Base-by-base conservation (phyloP, 2,797 vertebrate genomes). In the Distichodus sexfasciatus region DNA sequence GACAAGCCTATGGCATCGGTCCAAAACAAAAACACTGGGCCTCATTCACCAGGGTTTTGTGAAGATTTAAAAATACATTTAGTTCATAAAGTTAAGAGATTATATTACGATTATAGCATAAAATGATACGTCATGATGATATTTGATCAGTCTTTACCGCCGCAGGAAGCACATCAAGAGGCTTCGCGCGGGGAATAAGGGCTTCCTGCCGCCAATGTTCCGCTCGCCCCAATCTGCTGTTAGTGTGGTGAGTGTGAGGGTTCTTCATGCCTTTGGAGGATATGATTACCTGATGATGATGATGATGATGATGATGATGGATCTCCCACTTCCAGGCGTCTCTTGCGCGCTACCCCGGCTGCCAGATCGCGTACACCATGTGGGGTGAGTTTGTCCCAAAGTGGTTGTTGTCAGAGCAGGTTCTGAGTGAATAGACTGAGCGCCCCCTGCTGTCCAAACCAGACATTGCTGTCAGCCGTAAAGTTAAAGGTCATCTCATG, bases 331-430 rank as follows among this genome's bases (percentile, higher is more conserved):
- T 43, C 6, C 38, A 96, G 94, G 93, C 90, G 67, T 90, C 94
- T 59, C 92, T 95, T 69, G 88, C 93, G 54, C 91, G 93, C 82
- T 96, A 95, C 81, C 93, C 94, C 1, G 93, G 94, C 21, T 95
- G 93, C 93, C 94, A 96, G 71, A 94, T 96, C 47, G 93, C 93
- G 0, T 94, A 94, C 51, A 91, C 94, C 6, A 73, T 96, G 12
- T 96, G 53, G 53, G 53, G 53, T 57, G 53, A 57, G 53, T 55
- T 11, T 15, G 12, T 6, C 17, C 17, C 6, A 15, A 44, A 4
- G 9, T n/a, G n/a, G 31, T 4, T 33, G 31, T 4, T 33, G 4
- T 33, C 31, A 33, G 31, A 33, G 31, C 9, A 4, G 31, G 41
- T 2, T 3, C 4, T 44, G n/a, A n/a, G n/a, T n/a, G n/a, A n/a